Conservation (phyloP, 1,140 invertebrate genomes). For the Drosophila athabasca region DNA sequence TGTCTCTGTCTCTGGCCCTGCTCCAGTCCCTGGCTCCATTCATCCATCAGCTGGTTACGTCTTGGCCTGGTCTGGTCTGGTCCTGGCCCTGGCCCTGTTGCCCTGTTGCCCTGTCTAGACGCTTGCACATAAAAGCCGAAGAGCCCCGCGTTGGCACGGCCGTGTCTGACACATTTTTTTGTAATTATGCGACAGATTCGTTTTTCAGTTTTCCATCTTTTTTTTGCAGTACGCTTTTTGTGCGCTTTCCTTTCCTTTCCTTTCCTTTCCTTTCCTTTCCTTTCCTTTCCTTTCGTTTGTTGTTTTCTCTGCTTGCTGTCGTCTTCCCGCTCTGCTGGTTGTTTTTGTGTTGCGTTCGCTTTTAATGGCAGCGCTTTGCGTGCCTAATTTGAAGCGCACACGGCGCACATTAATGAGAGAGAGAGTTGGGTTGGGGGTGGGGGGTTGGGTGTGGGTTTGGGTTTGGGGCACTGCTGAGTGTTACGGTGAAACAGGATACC, state of each 20-base stretch:
- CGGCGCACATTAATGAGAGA: slow-evolving; percentile 67
- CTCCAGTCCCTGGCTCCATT: background rate
- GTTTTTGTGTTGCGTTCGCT: slow-evolving; percentile 28
- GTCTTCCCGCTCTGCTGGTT: slow-evolving; percentile 1
- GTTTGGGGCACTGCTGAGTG: background rate
- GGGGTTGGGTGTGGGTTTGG: background rate
- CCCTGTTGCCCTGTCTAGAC: slow-evolving; percentile 28
- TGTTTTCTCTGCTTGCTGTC: background rate
- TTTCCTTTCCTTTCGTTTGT: slow-evolving; percentile 28
- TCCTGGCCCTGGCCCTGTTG: background rate
- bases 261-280: slow-evolving; percentile 25
- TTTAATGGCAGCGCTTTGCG: slow-evolving; percentile 74
- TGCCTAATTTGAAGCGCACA: slow-evolving; percentile 75
- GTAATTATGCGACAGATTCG: slow-evolving; percentile 76
- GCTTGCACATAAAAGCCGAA: slow-evolving; percentile 66
- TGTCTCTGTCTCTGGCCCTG: background rate
- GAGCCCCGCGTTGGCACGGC: slow-evolving; percentile 43
- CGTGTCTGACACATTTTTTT: slow-evolving; percentile 69
- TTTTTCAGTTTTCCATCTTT: slow-evolving; percentile 33
- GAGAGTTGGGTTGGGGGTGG: background rate
- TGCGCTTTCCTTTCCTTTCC: slow-evolving; percentile 4
- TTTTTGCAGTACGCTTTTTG: too few relatives aligned
- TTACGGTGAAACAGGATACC: background rate
- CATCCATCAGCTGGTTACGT: slow-evolving; percentile 43
- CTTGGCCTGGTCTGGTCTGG: slow-evolving; percentile 7